These are phyloP conservation scores for Paradoxurus hermaphroditus DNA, from an alignment of 2,113 vertebrate species.

Conservation along the genomic window DNA sequence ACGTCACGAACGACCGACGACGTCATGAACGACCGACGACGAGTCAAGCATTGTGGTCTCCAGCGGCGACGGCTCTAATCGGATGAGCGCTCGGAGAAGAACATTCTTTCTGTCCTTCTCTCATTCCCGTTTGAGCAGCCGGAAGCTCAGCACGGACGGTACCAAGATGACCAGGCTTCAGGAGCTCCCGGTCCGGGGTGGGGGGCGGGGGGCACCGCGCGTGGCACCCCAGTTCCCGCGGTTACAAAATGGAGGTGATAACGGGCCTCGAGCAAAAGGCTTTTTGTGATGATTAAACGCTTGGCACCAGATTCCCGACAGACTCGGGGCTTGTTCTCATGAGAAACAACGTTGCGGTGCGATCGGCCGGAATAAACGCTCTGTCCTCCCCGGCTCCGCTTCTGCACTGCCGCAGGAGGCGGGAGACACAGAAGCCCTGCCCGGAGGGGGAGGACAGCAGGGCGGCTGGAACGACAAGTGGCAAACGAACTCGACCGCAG, in stretches of 20 bases:
- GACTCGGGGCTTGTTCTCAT: not conserved
- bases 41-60: not conserved
- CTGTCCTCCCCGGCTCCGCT: not conserved
- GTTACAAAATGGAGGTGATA: not conserved
- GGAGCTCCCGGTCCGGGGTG: not conserved
- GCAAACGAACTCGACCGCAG: not conserved
- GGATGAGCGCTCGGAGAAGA: not conserved
- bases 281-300: not conserved
- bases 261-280: not conserved
- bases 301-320: not conserved
- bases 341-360: not conserved
- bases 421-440: not conserved
- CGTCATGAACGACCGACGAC: not conserved
- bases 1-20: not conserved
- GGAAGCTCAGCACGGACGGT: fast-evolving
- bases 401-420: not conserved
- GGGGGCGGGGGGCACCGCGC: no score
- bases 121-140: not conserved
- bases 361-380: fast-evolving
- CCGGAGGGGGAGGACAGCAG: not conserved
- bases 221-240: not conserved
- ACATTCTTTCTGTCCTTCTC: not conserved
- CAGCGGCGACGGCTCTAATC: not conserved
- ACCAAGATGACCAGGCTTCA: not conserved
- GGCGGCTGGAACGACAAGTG: not conserved